Conservation (phyloP, 2,797 vertebrate genomes). For the Enteromius thamalakanensis region DNA sequence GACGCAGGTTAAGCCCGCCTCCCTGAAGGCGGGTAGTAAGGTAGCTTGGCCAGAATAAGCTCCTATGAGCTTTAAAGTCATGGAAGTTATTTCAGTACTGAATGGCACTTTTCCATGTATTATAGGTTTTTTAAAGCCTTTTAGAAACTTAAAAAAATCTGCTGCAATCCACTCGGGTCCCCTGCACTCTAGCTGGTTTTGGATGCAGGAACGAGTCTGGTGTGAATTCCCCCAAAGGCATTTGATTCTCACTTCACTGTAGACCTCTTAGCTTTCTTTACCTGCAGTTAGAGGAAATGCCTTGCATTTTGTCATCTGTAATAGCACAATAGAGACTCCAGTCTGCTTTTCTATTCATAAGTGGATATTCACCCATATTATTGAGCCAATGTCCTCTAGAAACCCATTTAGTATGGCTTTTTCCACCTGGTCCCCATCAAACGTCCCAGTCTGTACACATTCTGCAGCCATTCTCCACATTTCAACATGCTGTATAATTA, state of each 20-base stretch:
- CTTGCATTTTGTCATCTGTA: slow-evolving; percentile 16
- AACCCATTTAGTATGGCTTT: slow-evolving; percentile 41
- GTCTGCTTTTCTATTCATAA: slow-evolving; percentile 45
- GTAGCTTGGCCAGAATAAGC: too few relatives aligned
- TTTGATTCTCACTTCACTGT: neutral
- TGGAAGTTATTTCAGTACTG: neutral
- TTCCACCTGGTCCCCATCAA: slow-evolving; percentile 53
- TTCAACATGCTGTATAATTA: slow-evolving; percentile 43
- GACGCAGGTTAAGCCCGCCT: too few relatives aligned
- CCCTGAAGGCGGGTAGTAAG: too few relatives aligned
- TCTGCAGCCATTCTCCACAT: slow-evolving; percentile 51
- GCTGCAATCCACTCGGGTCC: neutral
- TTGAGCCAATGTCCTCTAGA: slow-evolving; percentile 43
- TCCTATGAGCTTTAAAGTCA: too few relatives aligned
- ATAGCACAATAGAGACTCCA: neutral
- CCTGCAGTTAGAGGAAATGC: slow-evolving; percentile 13
- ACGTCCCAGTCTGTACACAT: slow-evolving; percentile 36
- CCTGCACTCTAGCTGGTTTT: neutral
- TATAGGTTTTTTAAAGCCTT: neutral
- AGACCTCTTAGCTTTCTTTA: slow-evolving; percentile 1
- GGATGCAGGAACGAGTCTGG: neutral
- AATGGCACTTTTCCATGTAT: neutral
- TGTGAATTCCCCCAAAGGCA: neutral
- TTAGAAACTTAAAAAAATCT: neutral
- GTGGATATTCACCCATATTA: slow-evolving; percentile 40